Evolutionary conservation across 1,140 invertebrate species (phyloP).

Genomic region (Drosophila kanapiae): DNA sequence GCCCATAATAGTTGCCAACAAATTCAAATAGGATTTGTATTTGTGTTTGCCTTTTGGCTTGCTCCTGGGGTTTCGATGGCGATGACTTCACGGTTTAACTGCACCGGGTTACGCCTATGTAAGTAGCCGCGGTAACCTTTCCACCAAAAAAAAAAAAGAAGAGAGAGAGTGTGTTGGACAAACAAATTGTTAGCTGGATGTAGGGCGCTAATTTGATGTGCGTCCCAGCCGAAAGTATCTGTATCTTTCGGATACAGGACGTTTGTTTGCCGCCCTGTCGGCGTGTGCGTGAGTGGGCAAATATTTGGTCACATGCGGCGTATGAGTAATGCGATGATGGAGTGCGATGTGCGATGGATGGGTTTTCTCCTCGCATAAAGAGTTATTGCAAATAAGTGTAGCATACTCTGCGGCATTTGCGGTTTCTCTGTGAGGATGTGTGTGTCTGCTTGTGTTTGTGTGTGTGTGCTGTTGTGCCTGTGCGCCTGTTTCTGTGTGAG

Average conservation of each 20-base stretch:
- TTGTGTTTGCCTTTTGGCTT: conserved; percentile 55
- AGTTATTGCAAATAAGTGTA: conserved; percentile 60
- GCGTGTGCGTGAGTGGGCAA: conserved; percentile 44
- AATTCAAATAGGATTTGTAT: conserved; percentile 55
- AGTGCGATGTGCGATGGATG: conserved; percentile 12
- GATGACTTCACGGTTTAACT: conserved; percentile 1
- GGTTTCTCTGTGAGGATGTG: conserved; percentile 19
- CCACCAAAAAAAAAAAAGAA: not conserved
- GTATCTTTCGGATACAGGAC: conserved; percentile 35
- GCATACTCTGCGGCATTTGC: conserved; percentile 63
- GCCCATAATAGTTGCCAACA: conserved; percentile 30
- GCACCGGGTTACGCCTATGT: conserved; percentile 3
- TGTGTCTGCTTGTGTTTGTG: not conserved
- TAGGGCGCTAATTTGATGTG: conserved; percentile 55
- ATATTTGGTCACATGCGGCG: conserved; percentile 58
- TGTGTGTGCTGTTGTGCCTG: conserved; percentile 16
- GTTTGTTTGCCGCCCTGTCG: conserved; percentile 12
- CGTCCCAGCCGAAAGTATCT: conserved; percentile 21
- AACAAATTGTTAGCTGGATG: conserved; percentile 42
- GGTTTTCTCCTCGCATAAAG: conserved; percentile 13
- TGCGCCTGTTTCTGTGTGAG: conserved; percentile 21
- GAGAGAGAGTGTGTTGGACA: conserved; percentile 40
- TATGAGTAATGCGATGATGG: conserved; percentile 50
- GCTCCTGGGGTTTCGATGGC: conserved; percentile 1
- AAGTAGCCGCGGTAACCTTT: too few relatives aligned